phyloP scores from a whole-genome alignment of 1,140 invertebrate genomes.

The Spodoptera litura region DNA sequence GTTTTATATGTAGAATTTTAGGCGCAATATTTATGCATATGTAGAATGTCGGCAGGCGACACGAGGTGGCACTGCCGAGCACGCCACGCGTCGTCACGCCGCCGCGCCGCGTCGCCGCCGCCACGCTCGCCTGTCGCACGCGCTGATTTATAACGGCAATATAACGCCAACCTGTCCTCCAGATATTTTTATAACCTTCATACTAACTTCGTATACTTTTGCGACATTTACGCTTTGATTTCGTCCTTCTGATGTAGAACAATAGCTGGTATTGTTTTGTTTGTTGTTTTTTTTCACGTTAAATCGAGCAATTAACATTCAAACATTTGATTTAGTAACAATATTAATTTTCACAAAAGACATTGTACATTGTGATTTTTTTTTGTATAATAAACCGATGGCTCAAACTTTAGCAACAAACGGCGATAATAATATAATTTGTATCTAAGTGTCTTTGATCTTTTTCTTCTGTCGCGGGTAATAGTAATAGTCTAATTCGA shows the following conservation, averaged over 20 bases:
- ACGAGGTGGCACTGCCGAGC: constrained; percentile 37
- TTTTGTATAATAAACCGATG: no score
- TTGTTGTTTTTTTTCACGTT: background rate
- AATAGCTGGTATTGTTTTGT: constrained; percentile 27
- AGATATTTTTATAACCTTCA: constrained; percentile 75
- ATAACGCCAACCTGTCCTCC: constrained; percentile 68
- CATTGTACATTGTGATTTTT: no score
- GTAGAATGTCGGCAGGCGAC: constrained; percentile 46
- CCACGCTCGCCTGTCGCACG: constrained; percentile 53
- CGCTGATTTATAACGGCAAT: constrained; percentile 74
- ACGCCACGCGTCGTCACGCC: constrained; percentile 51
- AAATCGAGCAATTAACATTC: background rate
- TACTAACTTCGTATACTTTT: constrained; percentile 59
- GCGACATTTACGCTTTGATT: constrained; percentile 56
- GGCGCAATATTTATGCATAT: constrained; percentile 55
- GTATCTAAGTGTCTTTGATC: no score
- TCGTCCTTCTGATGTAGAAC: constrained; percentile 45
- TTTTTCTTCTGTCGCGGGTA: no score
- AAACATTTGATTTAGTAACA: background rate
- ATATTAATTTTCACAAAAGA: no score
- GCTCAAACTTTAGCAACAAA: no score
- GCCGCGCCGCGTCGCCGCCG: constrained; percentile 48
- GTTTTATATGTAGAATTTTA: background rate
- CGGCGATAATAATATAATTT: no score
- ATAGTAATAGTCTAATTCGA: no score